A percentile compares a stretch with the other conserved stretches of the same genome.
phyloP scores from a whole-genome alignment of 2,113 vertebrate species.

The Porphyrio hochstetteri region DNA sequence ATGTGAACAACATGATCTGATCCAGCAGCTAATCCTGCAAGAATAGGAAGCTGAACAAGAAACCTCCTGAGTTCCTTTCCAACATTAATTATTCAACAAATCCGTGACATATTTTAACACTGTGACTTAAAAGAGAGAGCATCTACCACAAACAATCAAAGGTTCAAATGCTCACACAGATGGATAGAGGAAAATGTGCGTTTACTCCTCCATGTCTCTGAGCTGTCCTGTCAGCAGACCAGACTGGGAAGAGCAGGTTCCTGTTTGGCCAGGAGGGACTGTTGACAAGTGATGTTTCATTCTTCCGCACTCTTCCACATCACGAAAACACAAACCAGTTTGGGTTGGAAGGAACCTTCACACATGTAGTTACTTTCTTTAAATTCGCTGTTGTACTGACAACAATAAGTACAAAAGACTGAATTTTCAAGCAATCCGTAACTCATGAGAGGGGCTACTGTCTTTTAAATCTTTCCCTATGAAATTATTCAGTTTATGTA shows the following conservation, averaged over 20 bases:
- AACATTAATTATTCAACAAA: neutral
- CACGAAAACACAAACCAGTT: neutral
- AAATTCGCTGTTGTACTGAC: neutral
- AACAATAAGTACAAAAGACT: neutral
- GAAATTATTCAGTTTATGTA: neutral
- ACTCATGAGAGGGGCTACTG: neutral
- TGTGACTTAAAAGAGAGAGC: neutral
- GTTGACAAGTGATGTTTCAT: neutral
- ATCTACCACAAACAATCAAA: neutral
- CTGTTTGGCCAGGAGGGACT: neutral
- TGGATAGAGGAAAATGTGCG: neutral
- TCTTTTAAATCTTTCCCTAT: neutral
- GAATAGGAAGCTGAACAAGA: neutral
- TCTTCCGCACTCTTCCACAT: neutral
- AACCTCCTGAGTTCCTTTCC: neutral
- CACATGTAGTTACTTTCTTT: neutral
- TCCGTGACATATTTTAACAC: neutral
- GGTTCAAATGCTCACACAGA: neutral
- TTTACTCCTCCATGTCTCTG: neutral
- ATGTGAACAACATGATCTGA: accelerated
- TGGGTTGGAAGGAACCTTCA: neutral
- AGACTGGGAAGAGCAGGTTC: neutral
- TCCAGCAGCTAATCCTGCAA: neutral
- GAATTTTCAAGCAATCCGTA: neutral
- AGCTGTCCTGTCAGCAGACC: neutral